Evolutionary conservation across 1,140 invertebrate species (phyloP), one percentile per base, ranked within the genome.

Genomic region (Choristoneura fumiferana): DNA sequence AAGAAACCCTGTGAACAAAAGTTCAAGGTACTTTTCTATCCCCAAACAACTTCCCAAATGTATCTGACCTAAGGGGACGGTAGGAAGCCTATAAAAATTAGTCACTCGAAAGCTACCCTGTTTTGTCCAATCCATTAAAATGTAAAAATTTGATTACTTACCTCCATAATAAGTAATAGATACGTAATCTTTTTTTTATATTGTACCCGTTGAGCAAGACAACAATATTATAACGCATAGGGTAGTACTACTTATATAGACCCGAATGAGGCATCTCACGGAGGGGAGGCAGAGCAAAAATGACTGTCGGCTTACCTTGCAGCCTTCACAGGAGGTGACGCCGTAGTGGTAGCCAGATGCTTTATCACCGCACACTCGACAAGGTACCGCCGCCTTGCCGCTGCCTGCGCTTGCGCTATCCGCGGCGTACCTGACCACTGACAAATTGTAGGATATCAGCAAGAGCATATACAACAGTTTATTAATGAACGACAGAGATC

Each of bases 301-400:
- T 8, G 22, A 6, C 2, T 6, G 22, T 3, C 22, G 3, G 22
- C 14, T 14, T 92, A 99, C 98, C 95, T 99, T 99, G 92, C 98
- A 99, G 76, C 98, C 98, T 91, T 99, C 98, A 90, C 98, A 99
- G 57, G 97, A 98, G 75, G 99, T 98, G 62, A 99, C 98, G 29
- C 98, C 98, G 93, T 99, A 99, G 89, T 99, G 98, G 89, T 99
- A 99, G 18, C 98, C 98, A 54, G 97, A 98, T 43, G 98, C 98
- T 86, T 99, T 99, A 91, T 99, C 98, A 22, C 98, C 98, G 89
- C 98, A 99, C n/a, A 99, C 98, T 74, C 98, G 95, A 87, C 98
- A 99, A 34, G 96, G 95, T 64, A 98, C 95, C 87, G 97, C 98
- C 43, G 95, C 94, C 84, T 97, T 98, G 60, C 92, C 92, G n/a